Conservation (phyloP, 2,797 vertebrate species). For the Eupleurogrammus muticus region DNA sequence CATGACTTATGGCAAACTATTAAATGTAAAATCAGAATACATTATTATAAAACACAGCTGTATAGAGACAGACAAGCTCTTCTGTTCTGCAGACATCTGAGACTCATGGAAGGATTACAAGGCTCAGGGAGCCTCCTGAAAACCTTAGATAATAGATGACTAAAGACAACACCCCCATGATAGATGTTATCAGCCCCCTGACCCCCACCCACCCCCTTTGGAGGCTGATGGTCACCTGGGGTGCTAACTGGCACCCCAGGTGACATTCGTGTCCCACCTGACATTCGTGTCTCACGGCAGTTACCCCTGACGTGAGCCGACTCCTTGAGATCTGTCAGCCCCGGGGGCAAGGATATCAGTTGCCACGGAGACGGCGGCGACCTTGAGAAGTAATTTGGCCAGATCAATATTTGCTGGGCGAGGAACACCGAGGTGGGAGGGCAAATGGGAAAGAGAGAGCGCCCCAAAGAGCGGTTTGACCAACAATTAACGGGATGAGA, state of each 20-base stretch:
- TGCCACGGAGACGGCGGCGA: conserved; percentile 29
- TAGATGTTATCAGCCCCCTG: neutral
- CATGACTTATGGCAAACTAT: too few relatives aligned
- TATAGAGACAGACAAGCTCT: neutral
- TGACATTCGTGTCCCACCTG: too few relatives aligned
- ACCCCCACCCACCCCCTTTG: neutral
- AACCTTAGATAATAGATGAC: neutral
- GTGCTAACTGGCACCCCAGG: neutral
- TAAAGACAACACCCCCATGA: neutral
- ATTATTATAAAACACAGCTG: neutral
- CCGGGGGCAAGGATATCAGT: conserved; percentile 16
- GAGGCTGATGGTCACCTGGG: neutral
- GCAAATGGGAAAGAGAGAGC: neutral
- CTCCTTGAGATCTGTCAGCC: neutral
- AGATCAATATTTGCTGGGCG: conserved; percentile 64
- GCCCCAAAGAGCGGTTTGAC: neutral
- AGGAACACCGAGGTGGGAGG: conserved; percentile 21
- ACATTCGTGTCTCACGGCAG: conserved; percentile 31
- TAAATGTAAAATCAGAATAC: neutral
- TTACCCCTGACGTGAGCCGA: conserved; percentile 6
- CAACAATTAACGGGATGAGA: conserved; percentile 11
- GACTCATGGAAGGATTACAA: neutral
- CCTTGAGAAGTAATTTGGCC: conserved; percentile 73
- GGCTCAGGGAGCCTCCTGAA: neutral
- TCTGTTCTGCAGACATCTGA: neutral